A percentile compares a stretch with the other conserved stretches of the same genome.
Evolutionary conservation across 2,888 invertebrate species (phyloP).

Genomic region (Hanleya hanleyi): DNA sequence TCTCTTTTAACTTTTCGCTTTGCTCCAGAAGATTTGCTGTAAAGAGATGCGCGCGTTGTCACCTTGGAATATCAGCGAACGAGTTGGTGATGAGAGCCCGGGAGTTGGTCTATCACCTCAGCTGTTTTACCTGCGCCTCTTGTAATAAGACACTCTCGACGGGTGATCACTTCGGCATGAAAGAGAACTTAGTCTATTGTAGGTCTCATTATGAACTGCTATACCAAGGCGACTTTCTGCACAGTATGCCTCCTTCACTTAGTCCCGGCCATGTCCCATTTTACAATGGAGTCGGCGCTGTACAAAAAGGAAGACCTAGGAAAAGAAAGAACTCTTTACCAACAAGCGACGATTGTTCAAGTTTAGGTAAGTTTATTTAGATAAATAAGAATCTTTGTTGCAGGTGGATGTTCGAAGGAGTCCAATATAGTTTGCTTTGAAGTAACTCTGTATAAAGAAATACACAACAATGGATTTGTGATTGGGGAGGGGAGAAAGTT

Average conservation of each 20-base stretch:
- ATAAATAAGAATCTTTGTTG: too few relatives aligned
- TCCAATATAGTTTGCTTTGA: too few relatives aligned
- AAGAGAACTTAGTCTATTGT: conserved; percentile 88
- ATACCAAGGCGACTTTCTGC: conserved; percentile 56
- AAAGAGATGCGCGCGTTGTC: conserved; percentile 89
- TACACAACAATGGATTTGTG: too few relatives aligned
- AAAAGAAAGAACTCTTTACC: conserved; percentile 79
- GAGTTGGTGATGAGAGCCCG: conserved; percentile 93
- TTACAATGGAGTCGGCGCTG: conserved; percentile 79
- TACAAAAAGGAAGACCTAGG: conserved; percentile 89
- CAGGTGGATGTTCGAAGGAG: too few relatives aligned
- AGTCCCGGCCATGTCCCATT: conserved; percentile 71
- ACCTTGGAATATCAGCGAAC: conserved; percentile 87
- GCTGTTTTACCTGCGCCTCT: conserved; percentile 91
- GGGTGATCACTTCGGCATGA: conserved; percentile 93
- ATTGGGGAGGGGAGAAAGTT: too few relatives aligned
- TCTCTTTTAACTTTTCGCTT: conserved; percentile 3
- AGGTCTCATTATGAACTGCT: conserved; percentile 84
- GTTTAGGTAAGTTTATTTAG: conserved; percentile 52
- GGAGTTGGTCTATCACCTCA: conserved; percentile 90
- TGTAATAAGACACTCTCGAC: conserved; percentile 88
- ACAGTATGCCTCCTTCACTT: conserved; percentile 44
- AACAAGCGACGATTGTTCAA: conserved; percentile 51
- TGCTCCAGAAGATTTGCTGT: conserved; percentile 87
- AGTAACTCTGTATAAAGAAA: too few relatives aligned